Conservation (phyloP, 2,888 invertebrate species). For the Cheilosia scutellata region DNA sequence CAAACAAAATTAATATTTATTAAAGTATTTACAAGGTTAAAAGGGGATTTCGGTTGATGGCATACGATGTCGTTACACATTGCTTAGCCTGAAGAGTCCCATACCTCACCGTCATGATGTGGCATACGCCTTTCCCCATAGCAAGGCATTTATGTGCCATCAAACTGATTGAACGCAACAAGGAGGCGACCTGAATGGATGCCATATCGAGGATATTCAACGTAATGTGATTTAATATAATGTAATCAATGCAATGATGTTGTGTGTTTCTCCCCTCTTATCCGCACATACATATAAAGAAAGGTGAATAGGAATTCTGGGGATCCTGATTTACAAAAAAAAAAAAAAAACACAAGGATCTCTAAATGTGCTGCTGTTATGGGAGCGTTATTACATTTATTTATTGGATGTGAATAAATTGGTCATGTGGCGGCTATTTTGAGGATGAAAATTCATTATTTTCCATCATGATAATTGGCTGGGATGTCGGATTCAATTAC, state of each 20-base stretch:
- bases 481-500: constrained; percentile 35
- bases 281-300: background rate
- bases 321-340: background rate
- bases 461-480: constrained; percentile 31
- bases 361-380: background rate
- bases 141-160: constrained; percentile 70
- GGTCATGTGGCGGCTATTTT: constrained; percentile 53
- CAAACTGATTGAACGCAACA: constrained; percentile 73
- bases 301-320: constrained; percentile 45
- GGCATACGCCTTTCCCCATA: constrained; percentile 38
- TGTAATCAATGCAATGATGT: constrained; percentile 73
- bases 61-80: constrained; percentile 68
- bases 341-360: constrained; percentile 1
- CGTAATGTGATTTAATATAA: constrained; percentile 74
- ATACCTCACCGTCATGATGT: background rate
- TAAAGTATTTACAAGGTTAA: constrained; percentile 75
- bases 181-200: constrained; percentile 53
- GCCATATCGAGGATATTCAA: constrained; percentile 71
- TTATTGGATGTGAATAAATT: constrained; percentile 52
- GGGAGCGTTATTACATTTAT: constrained; percentile 41
- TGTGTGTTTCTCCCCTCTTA: constrained; percentile 36
- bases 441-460: constrained; percentile 42
- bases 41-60: constrained; percentile 66
- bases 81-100: constrained; percentile 12
- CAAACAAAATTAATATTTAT: constrained; percentile 75